Base-by-base conservation (phyloP, 1,140 invertebrate species). In the Maconellicoccus hirsutus region DNA sequence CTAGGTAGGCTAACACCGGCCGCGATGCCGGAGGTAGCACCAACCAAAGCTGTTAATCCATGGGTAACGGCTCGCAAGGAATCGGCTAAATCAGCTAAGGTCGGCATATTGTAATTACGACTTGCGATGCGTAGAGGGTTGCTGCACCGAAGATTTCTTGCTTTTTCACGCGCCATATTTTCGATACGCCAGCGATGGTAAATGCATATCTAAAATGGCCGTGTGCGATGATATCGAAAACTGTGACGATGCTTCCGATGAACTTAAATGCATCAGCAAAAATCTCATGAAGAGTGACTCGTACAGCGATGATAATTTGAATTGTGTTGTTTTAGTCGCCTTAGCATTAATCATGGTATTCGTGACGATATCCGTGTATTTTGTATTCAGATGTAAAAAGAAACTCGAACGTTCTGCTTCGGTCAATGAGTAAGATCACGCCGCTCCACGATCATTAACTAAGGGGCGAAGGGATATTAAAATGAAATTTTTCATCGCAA, bases 51-150 rank as follows among this genome's bases (percentile, higher is more conserved):
- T n/a, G n/a, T n/a, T n/a, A n/a, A n/a, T n/a, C 3, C 38, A 81
- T 90, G 0, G 93, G 91, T 76, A 85, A 93, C 76, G 84, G 84
- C n/a, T n/a, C n/a, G n/a, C n/a, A n/a, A n/a, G n/a, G n/a, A n/a
- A n/a, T n/a, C n/a, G n/a, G n/a, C n/a, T n/a, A n/a, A n/a, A n/a
- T n/a, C n/a, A n/a, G n/a, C n/a, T n/a, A n/a, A n/a, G n/a, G n/a
- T n/a, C n/a, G n/a, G n/a, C n/a, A n/a, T n/a, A n/a, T n/a, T n/a
- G n/a, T 4, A 76, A 80, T 0, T 75, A 79, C 8, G 88, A 94
- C n/a, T 72, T 95, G 93, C 81, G 84, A 85, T 0, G 90, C 78
- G 93, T 94, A 75, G 70, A 59, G n/a, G 70, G 70, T 0, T 77
- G 76, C 66, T 77, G 75, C 42, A 70, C 59, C 21, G 69, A 71